phyloP scores from a whole-genome alignment of 1,140 invertebrate genomes.

The Eumeta japonica region DNA sequence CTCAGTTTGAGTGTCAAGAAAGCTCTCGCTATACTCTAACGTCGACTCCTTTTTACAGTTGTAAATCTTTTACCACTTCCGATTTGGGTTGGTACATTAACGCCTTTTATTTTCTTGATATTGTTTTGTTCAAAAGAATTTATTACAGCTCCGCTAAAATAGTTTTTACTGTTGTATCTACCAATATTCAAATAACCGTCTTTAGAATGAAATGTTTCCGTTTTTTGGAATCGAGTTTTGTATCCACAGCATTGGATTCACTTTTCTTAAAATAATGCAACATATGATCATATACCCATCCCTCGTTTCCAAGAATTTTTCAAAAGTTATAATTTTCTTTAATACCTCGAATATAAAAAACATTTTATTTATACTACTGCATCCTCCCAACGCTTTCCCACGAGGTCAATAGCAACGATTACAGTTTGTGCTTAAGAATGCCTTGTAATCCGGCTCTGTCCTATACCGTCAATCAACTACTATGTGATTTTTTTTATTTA shows the following conservation, averaged over 20 bases:
- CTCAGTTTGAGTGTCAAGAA: conserved; percentile 53
- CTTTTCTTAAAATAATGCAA: conserved; percentile 41
- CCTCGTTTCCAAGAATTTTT: conserved; percentile 61
- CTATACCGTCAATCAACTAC: conserved; percentile 61
- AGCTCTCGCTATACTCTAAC: conserved; percentile 30
- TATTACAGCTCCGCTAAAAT: conserved; percentile 22
- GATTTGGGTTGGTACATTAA: conserved; percentile 31
- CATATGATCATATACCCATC: conserved; percentile 79
- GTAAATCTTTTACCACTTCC: conserved; percentile 32
- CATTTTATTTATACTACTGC: conserved; percentile 78
- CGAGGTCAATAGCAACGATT: conserved; percentile 55
- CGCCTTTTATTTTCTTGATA: conserved; percentile 30
- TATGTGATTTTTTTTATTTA: no score
- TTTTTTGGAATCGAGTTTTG: conserved; percentile 18
- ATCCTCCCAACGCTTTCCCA: conserved; percentile 67
- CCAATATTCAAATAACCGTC: conserved; percentile 34
- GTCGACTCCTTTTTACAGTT: conserved; percentile 29
- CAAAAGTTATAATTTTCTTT: conserved; percentile 73
- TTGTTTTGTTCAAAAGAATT: conserved; percentile 33
- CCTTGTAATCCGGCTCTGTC: conserved; percentile 58
- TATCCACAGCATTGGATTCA: conserved; percentile 34
- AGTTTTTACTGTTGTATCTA: conserved; percentile 18
- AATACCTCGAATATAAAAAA: conserved; percentile 77
- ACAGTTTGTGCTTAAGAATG: conserved; percentile 47
- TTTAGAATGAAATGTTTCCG: conserved; percentile 26